phyloP scores from a whole-genome alignment of 2,888 invertebrate genomes.

The Entomobrya multifasciata region DNA sequence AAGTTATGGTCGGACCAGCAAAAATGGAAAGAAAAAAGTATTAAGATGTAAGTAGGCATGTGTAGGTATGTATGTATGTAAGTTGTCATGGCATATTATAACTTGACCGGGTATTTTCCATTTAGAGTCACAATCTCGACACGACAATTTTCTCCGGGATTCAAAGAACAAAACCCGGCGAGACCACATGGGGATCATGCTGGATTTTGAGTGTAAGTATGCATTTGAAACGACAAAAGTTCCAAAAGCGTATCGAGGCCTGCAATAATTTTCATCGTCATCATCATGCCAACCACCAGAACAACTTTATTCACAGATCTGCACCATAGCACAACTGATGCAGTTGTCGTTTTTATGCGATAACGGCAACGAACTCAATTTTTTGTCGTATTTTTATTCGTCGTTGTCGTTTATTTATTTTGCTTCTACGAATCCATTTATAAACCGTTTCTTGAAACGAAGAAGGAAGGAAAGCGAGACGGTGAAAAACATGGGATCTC shows the following conservation, averaged over 20 bases:
- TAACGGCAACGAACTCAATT: constrained; percentile 40
- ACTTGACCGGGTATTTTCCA: too few species aligned
- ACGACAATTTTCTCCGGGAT: neutral
- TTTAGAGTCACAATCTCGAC: neutral
- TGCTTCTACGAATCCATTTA: neutral
- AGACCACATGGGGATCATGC: constrained; percentile 43
- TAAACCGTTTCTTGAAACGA: too few species aligned
- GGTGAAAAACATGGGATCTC: neutral
- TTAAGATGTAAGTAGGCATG: too few species aligned
- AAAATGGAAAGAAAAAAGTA: too few species aligned
- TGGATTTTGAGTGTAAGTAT: neutral
- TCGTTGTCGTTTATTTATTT: neutral
- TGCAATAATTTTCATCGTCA: neutral
- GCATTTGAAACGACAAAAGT: neutral
- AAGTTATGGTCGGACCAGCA: too few species aligned
- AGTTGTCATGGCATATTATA: too few species aligned
- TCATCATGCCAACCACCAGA: neutral
- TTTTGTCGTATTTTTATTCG: constrained; percentile 15
- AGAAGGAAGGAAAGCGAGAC: too few species aligned
- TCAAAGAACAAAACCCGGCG: neutral
- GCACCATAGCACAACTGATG: neutral
- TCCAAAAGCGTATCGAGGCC: neutral
- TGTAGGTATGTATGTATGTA: too few species aligned
- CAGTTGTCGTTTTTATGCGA: constrained; percentile 9
- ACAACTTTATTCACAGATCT: neutral